These are phyloP conservation scores for Onthophagus taurus DNA, from an alignment of 1,140 invertebrate genomes.

Conservation along the genomic window DNA sequence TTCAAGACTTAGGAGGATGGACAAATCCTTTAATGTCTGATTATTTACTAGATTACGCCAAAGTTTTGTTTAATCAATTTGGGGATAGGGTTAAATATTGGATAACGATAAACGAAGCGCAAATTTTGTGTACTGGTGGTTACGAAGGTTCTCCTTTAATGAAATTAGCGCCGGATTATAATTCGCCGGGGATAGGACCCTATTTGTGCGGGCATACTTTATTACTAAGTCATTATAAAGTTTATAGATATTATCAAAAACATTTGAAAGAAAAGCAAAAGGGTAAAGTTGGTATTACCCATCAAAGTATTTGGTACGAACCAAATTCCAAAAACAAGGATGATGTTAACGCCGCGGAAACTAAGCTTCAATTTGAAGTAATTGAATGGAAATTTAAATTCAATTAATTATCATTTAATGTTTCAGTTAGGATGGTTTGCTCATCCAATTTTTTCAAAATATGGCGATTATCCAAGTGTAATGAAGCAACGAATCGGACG, in stretches of 20 bases:
- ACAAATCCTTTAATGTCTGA: background rate
- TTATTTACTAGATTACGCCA: conserved; percentile 1
- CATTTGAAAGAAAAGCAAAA: background rate
- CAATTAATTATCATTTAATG: background rate
- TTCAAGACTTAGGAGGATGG: conserved; percentile 38
- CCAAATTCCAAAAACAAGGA: conserved; percentile 36
- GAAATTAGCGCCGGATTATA: conserved; percentile 47
- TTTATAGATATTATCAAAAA: conserved; percentile 30
- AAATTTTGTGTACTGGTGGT: conserved; percentile 40
- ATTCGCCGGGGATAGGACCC: conserved; percentile 37
- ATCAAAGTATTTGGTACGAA: conserved; percentile 40
- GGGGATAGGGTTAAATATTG: conserved; percentile 37
- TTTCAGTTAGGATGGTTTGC: conserved; percentile 49
- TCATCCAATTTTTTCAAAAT: conserved; percentile 48
- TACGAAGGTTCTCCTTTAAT: conserved; percentile 56
- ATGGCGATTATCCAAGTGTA: conserved; percentile 49
- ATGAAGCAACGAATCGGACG: conserved; percentile 46
- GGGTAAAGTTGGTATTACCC: conserved; percentile 41
- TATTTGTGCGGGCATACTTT: conserved; percentile 2
- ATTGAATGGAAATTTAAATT: background rate
- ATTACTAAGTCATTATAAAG: background rate
- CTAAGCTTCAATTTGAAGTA: conserved; percentile 31
- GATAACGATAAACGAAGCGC: conserved; percentile 44
- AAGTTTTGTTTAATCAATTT: conserved; percentile 10
- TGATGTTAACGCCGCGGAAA: conserved; percentile 41